Evolutionary conservation across 2,888 invertebrate species (phyloP).

Genomic region (Drosophila falleni): DNA sequence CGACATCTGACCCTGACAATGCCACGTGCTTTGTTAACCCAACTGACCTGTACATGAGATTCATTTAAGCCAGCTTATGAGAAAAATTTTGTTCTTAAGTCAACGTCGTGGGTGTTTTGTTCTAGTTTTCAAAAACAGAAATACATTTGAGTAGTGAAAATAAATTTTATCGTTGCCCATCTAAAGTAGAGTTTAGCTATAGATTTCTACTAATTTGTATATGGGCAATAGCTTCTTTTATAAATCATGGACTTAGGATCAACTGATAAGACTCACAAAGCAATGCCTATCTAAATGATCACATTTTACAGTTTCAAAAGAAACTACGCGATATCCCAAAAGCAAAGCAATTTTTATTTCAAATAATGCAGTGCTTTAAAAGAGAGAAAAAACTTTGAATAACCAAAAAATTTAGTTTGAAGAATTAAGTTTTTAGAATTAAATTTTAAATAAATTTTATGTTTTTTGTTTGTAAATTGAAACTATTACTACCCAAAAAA

Average conservation of each 20-base stretch:
- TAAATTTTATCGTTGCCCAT: conserved; percentile 23
- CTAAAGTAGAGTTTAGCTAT: conserved; percentile 29
- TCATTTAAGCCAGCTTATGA: conserved; percentile 39
- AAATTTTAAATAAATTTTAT: too few relatives aligned
- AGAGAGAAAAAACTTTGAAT: too few relatives aligned
- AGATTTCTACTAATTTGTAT: conserved; percentile 43
- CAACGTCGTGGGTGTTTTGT: conserved; percentile 47
- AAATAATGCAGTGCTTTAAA: too few relatives aligned
- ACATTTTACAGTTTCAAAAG: background rate
- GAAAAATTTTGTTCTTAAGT: conserved; percentile 11
- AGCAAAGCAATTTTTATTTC: too few relatives aligned
- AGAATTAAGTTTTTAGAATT: too few relatives aligned
- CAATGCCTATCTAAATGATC: background rate
- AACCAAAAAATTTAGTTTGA: too few relatives aligned
- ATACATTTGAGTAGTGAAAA: background rate
- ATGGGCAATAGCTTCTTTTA: conserved; percentile 20
- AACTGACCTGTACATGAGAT: conserved; percentile 53
- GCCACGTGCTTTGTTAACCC: conserved; percentile 65
- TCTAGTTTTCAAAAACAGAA: background rate
- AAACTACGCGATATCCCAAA: too few relatives aligned
- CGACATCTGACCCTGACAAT: conserved; percentile 36
- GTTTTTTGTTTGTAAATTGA: too few relatives aligned
- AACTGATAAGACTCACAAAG: background rate
- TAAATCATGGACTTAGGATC: background rate
- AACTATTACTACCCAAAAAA: too few relatives aligned